Conservation (phyloP, 2,113 vertebrate species). For the Scophthalmus maximus region DNA sequence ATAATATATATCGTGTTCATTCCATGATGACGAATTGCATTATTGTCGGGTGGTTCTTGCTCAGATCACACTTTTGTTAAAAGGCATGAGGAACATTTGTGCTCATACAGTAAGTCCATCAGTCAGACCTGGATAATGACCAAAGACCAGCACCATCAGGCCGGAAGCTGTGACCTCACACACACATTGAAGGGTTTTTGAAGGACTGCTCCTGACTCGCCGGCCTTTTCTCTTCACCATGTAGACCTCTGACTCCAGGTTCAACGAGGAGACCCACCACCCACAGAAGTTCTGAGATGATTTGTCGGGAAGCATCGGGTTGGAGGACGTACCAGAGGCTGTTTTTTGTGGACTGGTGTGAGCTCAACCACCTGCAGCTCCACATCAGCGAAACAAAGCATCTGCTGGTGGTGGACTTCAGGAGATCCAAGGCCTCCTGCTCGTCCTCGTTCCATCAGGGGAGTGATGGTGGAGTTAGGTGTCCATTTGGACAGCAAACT, state of each 20-base stretch:
- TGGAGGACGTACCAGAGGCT: neutral
- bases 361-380: neutral
- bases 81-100: neutral
- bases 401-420: neutral
- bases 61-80: constrained; percentile 1
- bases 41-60: neutral
- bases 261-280: neutral
- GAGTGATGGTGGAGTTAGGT: neutral
- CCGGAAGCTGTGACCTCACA: too few relatives aligned
- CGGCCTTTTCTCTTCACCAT: too few relatives aligned
- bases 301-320: neutral
- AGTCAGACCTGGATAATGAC: too few relatives aligned
- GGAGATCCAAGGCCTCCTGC: neutral
- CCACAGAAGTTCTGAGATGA: neutral
- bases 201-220: too few relatives aligned
- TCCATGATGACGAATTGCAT: neutral
- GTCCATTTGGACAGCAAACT: neutral
- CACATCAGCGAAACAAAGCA: neutral
- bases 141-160: too few relatives aligned
- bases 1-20: neutral
- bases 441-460: neutral
- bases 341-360: neutral
- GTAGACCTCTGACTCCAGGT: too few relatives aligned
- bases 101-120: neutral
- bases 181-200: too few relatives aligned